Base-by-base conservation (phyloP, 2,113 vertebrate genomes). In the Guaruba guarouba region DNA sequence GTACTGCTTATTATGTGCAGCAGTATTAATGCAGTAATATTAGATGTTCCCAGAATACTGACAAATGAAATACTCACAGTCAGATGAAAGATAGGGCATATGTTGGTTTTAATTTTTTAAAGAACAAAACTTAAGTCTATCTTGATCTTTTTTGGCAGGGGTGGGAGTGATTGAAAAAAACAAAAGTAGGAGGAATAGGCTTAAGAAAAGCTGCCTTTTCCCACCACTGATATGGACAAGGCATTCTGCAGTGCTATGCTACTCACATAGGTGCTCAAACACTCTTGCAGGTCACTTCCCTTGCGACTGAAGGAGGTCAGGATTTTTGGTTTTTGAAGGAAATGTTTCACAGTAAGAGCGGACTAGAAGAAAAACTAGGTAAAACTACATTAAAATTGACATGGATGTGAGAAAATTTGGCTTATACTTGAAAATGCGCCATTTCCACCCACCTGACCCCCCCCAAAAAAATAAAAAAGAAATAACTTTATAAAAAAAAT, bases 401-500 rank as follows among this genome's bases (percentile, higher is more conserved):
- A 31, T 39, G 29, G 35, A 57, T 73, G 15, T 49, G 15, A 90
- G 22, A 85, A 82, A 62, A 69, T 49, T 62, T 85, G 20, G 17
- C 11, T 86, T 78, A 31, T 67, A 57, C 48, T 75, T 4, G 3
- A 85, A 90, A 85, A 67, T 9, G 10, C 0, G 2, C 25, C 0
- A 1, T 43, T 59, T 27, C 6, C 17, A 3, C 2, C 10, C 49
- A 14, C 9, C 44, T 18, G 44, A 1, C 9, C 9, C 8, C 9
- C 6, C 24, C 2, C 2, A 19, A 48, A 66, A 11, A 44, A 48
- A 41, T 31, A 41, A 62, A 15, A 16, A 24, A 73, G 2, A 52
- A 82, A 23, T 9, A 85, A 51, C 15, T 62, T 14, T 11, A 41
- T 25, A 79, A 64, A 71, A 71, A 71, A 86, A 19, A 11, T 10